Percentiles rank a stretch among this genome's conserved stretches.
phyloP scores from a whole-genome alignment of 92 coral and sea anemone species.

The Scolanthus callimorphus region DNA sequence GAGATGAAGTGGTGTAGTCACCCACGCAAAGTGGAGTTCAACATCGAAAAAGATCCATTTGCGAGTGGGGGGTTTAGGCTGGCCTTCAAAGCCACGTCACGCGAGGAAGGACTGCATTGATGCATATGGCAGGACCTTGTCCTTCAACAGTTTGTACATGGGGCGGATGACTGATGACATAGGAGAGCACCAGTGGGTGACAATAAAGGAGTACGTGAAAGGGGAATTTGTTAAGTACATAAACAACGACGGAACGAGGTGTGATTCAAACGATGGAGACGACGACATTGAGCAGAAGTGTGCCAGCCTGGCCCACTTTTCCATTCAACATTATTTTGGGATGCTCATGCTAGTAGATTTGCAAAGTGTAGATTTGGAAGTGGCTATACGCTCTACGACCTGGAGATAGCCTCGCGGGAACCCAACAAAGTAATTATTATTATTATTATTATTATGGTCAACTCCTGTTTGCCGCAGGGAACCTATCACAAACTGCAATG shows the following conservation, averaged over 20 bases:
- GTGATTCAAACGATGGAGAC: constrained; percentile 4
- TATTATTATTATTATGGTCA: no score
- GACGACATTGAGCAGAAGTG: constrained; percentile 11
- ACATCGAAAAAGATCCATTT: constrained; percentile 19
- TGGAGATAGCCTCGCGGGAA: not conserved
- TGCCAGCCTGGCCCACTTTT: constrained; percentile 35
- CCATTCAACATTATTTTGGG: constrained; percentile 9
- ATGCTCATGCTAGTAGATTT: constrained; percentile 12
- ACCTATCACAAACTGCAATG: not conserved
- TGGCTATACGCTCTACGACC: constrained; percentile 29
- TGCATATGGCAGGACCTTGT: constrained; percentile 13
- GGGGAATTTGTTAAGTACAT: constrained; percentile 25
- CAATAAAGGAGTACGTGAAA: constrained; percentile 28
- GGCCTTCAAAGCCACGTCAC: constrained; percentile 26
- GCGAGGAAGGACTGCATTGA: constrained; percentile 5
- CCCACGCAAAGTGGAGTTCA: constrained; percentile 9
- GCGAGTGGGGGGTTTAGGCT: constrained; percentile 24
- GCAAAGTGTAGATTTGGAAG: no score
- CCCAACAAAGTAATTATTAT: constrained; percentile 1
- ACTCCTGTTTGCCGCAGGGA: not conserved
- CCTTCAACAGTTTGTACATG: constrained; percentile 19
- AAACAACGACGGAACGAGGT: constrained; percentile 21
- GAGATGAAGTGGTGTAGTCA: constrained; percentile 23
- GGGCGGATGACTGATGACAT: constrained; percentile 27
- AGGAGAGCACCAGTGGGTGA: constrained; percentile 1